Conservation (phyloP, 2,888 invertebrate genomes). For the Amiota communis region DNA sequence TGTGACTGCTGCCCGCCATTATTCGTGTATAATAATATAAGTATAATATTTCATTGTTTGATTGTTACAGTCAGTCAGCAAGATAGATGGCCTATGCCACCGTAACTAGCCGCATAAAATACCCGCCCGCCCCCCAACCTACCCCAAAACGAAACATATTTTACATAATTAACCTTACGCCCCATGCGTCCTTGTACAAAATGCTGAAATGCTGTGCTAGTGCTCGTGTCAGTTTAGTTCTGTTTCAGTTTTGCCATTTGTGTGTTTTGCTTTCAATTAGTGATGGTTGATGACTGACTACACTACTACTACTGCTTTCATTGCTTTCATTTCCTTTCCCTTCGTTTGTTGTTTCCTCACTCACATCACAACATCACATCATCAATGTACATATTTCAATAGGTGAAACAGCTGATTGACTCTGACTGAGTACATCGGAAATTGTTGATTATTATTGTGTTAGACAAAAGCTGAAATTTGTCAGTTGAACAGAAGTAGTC, state of each 20-base stretch:
- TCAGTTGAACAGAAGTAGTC: too few relatives aligned
- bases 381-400: too few relatives aligned
- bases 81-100: constrained; percentile 45
- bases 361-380: too few relatives aligned
- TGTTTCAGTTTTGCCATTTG: background rate
- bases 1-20: background rate
- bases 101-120: constrained; percentile 40
- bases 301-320: too few relatives aligned
- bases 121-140: constrained; percentile 28
- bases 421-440: too few relatives aligned
- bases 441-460: too few relatives aligned
- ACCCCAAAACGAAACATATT: constrained; percentile 13
- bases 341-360: too few relatives aligned
- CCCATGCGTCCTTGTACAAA: constrained; percentile 5
- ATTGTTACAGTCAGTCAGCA: background rate
- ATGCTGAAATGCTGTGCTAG: background rate
- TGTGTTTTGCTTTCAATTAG: background rate
- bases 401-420: too few relatives aligned
- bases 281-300: background rate
- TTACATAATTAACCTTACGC: constrained; percentile 42
- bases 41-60: too few relatives aligned
- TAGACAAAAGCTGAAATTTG: too few relatives aligned
- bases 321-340: too few relatives aligned
- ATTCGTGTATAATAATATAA: too few relatives aligned
- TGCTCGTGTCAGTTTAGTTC: background rate